Evolutionary conservation across 2,888 invertebrate species (phyloP).

Genomic region (Sphaerophoria rueppellii): DNA sequence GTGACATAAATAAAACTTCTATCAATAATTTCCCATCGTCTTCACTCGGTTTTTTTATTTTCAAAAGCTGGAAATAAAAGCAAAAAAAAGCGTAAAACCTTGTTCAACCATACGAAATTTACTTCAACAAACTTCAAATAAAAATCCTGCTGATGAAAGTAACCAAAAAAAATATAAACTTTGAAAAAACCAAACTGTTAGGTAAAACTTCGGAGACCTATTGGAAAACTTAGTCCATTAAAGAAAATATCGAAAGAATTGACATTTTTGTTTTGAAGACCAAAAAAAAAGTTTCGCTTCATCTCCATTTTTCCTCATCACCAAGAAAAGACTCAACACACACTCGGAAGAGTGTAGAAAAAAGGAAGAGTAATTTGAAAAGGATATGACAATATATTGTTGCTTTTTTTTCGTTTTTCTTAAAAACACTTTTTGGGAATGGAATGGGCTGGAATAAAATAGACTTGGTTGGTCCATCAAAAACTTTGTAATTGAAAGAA

Average conservation of each 20-base stretch:
- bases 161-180: background rate
- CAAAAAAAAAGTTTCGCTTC: slow-evolving; percentile 16
- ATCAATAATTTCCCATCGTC: slow-evolving; percentile 57
- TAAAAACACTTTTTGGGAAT: background rate
- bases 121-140: slow-evolving; percentile 38
- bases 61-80: background rate
- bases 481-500: slow-evolving; percentile 61
- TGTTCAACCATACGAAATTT: slow-evolving; percentile 23
- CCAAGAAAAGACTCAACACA: slow-evolving; percentile 9
- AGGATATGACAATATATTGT: slow-evolving; percentile 60
- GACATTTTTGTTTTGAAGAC: slow-evolving; percentile 64
- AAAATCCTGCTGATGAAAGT: slow-evolving; percentile 23
- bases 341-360: slow-evolving; percentile 4
- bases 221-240: slow-evolving; percentile 72
- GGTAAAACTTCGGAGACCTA: slow-evolving; percentile 65
- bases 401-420: slow-evolving; percentile 37
- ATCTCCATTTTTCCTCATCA: slow-evolving; percentile 42
- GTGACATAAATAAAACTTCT: slow-evolving; percentile 30
- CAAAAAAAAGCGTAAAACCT: slow-evolving; percentile 1
- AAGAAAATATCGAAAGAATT: slow-evolving; percentile 71
- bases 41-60: slow-evolving; percentile 7
- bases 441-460: background rate
- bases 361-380: slow-evolving; percentile 62
- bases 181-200: slow-evolving; percentile 8
- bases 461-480: slow-evolving; percentile 28